Percentiles rank a stretch among this genome's conserved stretches.
These are phyloP conservation scores for Manis pentadactyla DNA, from an alignment of 2,797 vertebrate genomes.

Conservation along the genomic window DNA sequence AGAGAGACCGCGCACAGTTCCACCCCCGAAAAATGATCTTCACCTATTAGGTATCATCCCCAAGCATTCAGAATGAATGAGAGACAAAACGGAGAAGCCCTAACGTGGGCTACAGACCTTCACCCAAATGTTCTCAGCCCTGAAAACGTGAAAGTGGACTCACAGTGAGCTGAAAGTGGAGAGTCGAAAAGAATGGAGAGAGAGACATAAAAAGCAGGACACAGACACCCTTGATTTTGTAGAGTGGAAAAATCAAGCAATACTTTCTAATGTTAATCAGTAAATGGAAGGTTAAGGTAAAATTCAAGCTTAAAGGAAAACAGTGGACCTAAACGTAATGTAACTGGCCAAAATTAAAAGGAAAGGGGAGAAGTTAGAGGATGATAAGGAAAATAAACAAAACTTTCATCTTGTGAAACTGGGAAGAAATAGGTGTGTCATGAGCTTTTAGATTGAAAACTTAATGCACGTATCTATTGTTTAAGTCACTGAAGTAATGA, in stretches of 20 bases:
- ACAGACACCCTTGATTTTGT: background rate
- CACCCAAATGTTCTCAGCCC: background rate
- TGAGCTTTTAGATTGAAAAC: background rate
- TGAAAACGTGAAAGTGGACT: background rate
- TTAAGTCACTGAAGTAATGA: background rate
- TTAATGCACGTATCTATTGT: too few species aligned
- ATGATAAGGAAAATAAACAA: background rate
- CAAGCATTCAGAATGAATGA: background rate
- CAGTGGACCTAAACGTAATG: background rate
- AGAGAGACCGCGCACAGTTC: accelerated
- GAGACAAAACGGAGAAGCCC: background rate
- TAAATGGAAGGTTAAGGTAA: background rate
- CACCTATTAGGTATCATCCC: accelerated
- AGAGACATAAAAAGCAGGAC: background rate
- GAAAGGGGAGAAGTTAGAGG: background rate
- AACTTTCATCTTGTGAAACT: background rate
- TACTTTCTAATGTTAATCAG: background rate
- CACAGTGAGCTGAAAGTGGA: background rate
- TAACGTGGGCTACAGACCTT: accelerated
- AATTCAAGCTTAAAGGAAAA: background rate
- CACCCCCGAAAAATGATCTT: background rate
- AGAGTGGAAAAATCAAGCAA: background rate
- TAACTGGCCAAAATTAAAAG: background rate
- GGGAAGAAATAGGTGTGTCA: background rate
- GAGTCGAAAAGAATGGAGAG: background rate